Evolutionary conservation across 2,113 vertebrate genomes (phyloP).

Genomic region (Zootoca vivipara): DNA sequence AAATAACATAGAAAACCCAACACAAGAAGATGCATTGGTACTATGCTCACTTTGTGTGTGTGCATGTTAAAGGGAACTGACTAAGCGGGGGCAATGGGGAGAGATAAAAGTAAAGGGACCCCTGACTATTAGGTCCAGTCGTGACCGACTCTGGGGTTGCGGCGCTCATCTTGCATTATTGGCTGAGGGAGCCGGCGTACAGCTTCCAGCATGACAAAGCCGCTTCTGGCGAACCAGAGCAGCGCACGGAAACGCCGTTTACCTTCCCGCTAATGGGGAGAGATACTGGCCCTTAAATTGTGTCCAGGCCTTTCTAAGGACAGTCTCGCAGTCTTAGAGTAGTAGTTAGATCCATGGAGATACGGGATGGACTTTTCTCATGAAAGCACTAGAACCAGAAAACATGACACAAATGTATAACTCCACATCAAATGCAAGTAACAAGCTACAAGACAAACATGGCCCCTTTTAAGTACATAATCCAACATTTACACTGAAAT

Average conservation of each 20-base stretch:
- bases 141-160: too few species aligned
- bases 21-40: neutral
- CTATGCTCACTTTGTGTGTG: neutral
- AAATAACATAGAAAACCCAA: neutral
- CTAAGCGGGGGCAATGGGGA: neutral
- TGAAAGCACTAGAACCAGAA: neutral
- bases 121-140: too few species aligned
- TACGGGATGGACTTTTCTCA: neutral
- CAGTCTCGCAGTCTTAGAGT: neutral
- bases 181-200: too few species aligned
- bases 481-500: too few species aligned
- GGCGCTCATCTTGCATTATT: too few species aligned
- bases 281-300: neutral
- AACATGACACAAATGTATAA: neutral
- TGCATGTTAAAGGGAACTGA: neutral
- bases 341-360: neutral
- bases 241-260: too few species aligned
- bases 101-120: too few species aligned
- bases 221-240: too few species aligned
- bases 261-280: too few species aligned
- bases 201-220: too few species aligned
- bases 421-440: too few species aligned
- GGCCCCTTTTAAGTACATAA: neutral
- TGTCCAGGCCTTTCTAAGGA: neutral
- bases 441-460: neutral